A percentile compares a stretch with the other conserved stretches of the same genome.
phyloP scores from a whole-genome alignment of 1,140 invertebrate genomes.

The Drosophila persimilis region DNA sequence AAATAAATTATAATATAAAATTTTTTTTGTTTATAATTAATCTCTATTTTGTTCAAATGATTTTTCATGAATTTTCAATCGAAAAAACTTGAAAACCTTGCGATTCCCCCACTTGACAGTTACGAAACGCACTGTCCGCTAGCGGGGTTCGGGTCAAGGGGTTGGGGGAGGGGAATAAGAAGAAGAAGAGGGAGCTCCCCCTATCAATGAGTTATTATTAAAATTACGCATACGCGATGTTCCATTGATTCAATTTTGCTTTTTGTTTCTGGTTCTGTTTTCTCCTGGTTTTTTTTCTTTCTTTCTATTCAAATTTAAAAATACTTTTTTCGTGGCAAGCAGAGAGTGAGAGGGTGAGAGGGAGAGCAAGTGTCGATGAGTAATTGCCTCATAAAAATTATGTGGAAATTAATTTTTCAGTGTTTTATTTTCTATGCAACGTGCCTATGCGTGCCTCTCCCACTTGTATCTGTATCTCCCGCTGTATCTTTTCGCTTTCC shows the following conservation, averaged over 20 bases:
- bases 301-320: constrained; percentile 32
- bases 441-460: neutral
- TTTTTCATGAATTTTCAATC: no score
- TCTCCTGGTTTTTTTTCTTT: constrained; percentile 26
- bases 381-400: constrained; percentile 82
- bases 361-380: constrained; percentile 67
- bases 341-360: constrained; percentile 4
- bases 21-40: no score
- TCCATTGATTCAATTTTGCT: constrained; percentile 42
- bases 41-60: no score
- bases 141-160: neutral
- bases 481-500: neutral
- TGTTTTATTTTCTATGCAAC: constrained; percentile 43
- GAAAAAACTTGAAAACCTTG: neutral
- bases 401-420: constrained; percentile 78
- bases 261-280: constrained; percentile 13
- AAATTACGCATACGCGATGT: constrained; percentile 68
- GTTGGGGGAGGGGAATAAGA: neutral
- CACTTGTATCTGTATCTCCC: neutral
- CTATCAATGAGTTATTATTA: constrained; percentile 47
- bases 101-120: no score
- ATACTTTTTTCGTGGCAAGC: constrained; percentile 20
- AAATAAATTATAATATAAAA: no score
- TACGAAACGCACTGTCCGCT: constrained; percentile 3
- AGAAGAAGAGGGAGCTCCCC: constrained; percentile 1